Base-by-base conservation (phyloP, 2,888 invertebrate genomes). In the Gerris lacustris region DNA sequence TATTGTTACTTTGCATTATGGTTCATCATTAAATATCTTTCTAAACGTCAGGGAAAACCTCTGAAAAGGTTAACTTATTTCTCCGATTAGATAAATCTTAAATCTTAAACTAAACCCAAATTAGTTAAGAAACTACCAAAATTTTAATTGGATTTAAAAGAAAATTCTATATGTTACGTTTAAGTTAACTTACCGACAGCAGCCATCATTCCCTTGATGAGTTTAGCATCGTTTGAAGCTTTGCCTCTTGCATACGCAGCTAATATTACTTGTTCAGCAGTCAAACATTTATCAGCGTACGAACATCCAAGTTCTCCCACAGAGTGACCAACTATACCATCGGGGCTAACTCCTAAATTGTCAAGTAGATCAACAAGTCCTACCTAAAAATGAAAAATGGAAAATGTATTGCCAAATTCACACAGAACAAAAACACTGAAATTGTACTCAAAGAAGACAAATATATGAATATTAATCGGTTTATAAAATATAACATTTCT, bases 311-410 rank as follows among this genome's bases (percentile, higher is more conserved):
- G 80, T 78, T 87, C 87, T 66, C 87, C 87, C 2, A 85, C 85
- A 44, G 86, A 85, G 80, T 88, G 86, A 76, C 89, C 92, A 74
- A 92, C 86, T 75, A 91, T 87, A 45, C 87, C 87, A 79, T 91
- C 90, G 9, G 91, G 88, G 68, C 82, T 81, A 47, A 92, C 81
- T 15, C 87, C 87, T 31, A 86, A 78, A 6, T 80, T 81, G 69
- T 80, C 81, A 67, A 92, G 80, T 6, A 89, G 79, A 78, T 92
- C 90, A 63, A 84, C 84, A 55, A 86, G 78, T 6, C 82, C 85
- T 74, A 90, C 87, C 84, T 86, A 84, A 55, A 73, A 67, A 9
- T 62, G 70, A 63, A n/a, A 69, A 69, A 31, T 31, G 4, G 31
- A 31, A 31, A 31, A 9, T 7, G 9, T 43, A 0, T 63, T 68